Conservation (phyloP, 1,140 invertebrate species). For the Camponotus floridanus region DNA sequence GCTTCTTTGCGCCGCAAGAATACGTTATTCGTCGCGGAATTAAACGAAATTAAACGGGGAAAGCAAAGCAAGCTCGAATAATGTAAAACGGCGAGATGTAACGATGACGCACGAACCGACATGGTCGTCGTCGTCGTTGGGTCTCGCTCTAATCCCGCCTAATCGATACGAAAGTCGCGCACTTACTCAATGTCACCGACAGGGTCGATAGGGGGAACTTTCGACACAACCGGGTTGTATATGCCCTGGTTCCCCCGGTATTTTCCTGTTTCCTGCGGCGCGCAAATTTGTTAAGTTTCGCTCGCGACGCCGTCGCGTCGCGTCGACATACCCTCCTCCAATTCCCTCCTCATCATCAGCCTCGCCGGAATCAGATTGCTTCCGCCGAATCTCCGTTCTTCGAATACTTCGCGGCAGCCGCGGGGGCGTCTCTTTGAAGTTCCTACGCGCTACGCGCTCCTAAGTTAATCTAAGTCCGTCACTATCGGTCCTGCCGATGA, state of each 20-base stretch:
- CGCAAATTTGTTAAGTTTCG: slow-evolving; percentile 76
- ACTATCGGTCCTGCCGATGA: slow-evolving; percentile 62
- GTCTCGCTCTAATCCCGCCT: slow-evolving; percentile 66
- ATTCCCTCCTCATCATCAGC: slow-evolving; percentile 44
- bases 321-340: not conserved
- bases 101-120: slow-evolving; percentile 8
- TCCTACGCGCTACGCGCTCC: slow-evolving; percentile 55
- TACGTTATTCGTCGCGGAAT: not conserved
- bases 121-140: slow-evolving; percentile 14
- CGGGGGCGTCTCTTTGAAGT: slow-evolving; percentile 67
- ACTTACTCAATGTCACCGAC: slow-evolving; percentile 75
- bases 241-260: slow-evolving; percentile 18
- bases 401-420: slow-evolving; percentile 72
- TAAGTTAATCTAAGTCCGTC: slow-evolving; percentile 75
- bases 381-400: slow-evolving; percentile 72
- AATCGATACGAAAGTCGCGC: slow-evolving; percentile 75
- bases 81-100: slow-evolving; percentile 36
- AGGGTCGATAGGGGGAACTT: slow-evolving; percentile 69
- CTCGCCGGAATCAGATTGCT: slow-evolving; percentile 70
- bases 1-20: not conserved
- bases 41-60: slow-evolving; percentile 9
- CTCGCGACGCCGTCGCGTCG: slow-evolving; percentile 57
- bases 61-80: not conserved
- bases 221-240: slow-evolving; percentile 57
- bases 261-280: slow-evolving; percentile 68